phyloP scores from a whole-genome alignment of 2,113 vertebrate species.

The Chionis minor region DNA sequence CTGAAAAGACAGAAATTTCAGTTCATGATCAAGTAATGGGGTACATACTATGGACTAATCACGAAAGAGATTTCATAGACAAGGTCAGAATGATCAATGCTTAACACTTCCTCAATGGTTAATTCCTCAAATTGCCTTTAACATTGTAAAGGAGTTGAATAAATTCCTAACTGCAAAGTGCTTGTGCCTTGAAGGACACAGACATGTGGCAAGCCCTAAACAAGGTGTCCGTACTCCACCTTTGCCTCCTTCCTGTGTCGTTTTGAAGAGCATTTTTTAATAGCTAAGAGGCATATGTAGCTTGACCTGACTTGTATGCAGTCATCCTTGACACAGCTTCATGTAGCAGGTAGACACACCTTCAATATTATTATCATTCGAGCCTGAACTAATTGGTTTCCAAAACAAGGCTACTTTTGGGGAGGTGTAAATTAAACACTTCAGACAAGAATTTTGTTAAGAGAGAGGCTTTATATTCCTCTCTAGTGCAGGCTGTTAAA shows the following conservation, averaged over 20 bases:
- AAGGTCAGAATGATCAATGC: neutral
- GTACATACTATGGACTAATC: neutral
- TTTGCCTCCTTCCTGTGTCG: neutral
- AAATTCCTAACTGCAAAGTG: neutral
- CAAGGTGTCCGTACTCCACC: neutral
- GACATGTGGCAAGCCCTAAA: neutral
- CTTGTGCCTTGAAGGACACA: neutral
- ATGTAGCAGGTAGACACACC: neutral
- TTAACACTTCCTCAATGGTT: neutral
- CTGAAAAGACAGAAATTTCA: neutral
- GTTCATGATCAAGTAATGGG: neutral
- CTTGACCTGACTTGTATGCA: neutral
- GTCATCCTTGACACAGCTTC: neutral
- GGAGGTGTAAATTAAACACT: neutral
- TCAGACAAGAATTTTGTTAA: neutral
- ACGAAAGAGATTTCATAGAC: neutral
- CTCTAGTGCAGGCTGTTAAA: neutral
- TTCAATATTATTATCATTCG: neutral
- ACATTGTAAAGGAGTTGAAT: neutral
- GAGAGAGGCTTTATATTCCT: neutral
- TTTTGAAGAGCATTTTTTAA: neutral
- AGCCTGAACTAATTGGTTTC: neutral
- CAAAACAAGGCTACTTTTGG: neutral
- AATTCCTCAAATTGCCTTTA: constrained; percentile 2
- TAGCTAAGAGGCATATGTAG: neutral